Conservation (phyloP, 2,888 invertebrate genomes). For the Tipula unca region DNA sequence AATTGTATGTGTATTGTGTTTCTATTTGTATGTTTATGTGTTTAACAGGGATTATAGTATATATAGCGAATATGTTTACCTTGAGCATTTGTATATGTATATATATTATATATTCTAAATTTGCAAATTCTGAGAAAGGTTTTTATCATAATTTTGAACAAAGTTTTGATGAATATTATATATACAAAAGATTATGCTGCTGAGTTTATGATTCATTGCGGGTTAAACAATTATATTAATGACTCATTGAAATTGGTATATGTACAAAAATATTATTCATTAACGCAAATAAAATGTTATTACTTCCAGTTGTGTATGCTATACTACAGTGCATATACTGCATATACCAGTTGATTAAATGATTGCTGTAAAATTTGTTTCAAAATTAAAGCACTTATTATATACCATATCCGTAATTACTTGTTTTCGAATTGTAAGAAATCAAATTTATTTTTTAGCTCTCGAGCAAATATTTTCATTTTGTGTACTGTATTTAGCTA, state of each 20-base stretch:
- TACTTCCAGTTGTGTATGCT: background rate
- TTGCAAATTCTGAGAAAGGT: background rate
- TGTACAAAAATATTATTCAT: background rate
- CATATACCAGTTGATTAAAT: background rate
- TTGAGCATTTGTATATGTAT: background rate
- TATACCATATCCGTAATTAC: background rate
- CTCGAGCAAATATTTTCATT: background rate
- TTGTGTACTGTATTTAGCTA: background rate
- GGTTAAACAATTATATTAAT: background rate
- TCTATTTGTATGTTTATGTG: background rate
- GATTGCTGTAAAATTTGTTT: background rate
- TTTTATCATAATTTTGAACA: background rate
- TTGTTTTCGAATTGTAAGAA: background rate
- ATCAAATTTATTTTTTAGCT: background rate
- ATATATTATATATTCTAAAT: background rate
- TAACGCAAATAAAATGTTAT: background rate
- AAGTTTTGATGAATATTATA: too few relatives aligned
- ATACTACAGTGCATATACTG: too few relatives aligned
- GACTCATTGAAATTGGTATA: background rate
- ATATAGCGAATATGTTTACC: background rate
- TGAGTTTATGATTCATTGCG: background rate
- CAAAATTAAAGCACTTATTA: background rate
- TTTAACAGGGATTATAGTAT: background rate
- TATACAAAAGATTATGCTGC: background rate
- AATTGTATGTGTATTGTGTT: background rate